Evolutionary conservation across 2,888 invertebrate species (phyloP).

Genomic region (Troides aeacus): DNA sequence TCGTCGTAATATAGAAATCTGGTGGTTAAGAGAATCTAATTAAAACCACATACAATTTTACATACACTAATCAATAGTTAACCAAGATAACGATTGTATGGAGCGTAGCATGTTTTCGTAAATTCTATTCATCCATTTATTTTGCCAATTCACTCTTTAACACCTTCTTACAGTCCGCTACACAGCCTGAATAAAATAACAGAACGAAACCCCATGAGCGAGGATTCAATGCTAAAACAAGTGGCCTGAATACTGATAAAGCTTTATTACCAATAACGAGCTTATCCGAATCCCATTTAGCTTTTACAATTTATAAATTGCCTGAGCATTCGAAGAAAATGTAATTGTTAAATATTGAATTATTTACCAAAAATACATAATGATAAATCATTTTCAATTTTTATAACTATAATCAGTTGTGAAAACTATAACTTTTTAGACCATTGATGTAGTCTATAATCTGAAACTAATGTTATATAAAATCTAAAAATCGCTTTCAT

Average conservation of each 20-base stretch:
- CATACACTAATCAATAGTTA: conserved; percentile 55
- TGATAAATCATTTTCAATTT: neutral
- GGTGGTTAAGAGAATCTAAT: neutral
- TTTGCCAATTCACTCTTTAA: conserved; percentile 75
- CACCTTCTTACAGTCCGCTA: conserved; percentile 72
- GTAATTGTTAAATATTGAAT: conserved; percentile 29
- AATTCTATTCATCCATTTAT: conserved; percentile 71
- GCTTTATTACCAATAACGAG: conserved; percentile 38
- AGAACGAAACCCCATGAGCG: conserved; percentile 55
- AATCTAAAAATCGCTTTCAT: neutral
- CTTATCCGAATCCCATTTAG: conserved; percentile 30
- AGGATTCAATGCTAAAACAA: conserved; percentile 53
- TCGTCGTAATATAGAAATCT: neutral
- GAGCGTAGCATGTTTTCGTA: conserved; percentile 55
- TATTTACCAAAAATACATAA: conserved; percentile 16
- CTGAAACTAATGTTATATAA: neutral
- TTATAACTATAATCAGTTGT: neutral
- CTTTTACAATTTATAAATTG: conserved; percentile 29
- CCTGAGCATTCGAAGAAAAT: conserved; percentile 23
- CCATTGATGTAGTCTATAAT: no score
- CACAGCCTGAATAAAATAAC: conserved; percentile 73
- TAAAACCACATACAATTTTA: neutral
- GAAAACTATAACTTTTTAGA: neutral
- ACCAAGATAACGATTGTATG: conserved; percentile 50
- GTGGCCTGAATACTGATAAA: conserved; percentile 46